Conservation (phyloP, 2,113 vertebrate genomes). For the Oncorhynchus keta region DNA sequence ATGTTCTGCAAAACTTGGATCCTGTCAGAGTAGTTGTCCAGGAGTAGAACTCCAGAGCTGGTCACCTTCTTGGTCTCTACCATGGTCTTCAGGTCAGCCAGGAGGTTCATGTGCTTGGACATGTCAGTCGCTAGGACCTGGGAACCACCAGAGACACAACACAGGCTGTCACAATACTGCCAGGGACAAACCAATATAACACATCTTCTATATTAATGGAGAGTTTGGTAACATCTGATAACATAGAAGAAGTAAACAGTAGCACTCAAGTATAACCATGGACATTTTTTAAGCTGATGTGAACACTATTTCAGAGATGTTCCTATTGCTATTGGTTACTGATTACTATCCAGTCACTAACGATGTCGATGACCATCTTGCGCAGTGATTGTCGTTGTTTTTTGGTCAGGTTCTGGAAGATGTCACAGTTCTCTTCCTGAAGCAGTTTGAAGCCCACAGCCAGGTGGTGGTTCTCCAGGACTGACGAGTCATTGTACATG, state of each 20-base stretch:
- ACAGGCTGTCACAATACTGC: neutral
- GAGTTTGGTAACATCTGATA: too few relatives aligned
- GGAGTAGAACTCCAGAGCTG: constrained; percentile 94
- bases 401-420: constrained; percentile 99
- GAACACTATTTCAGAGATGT: too few relatives aligned
- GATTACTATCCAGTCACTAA: constrained; percentile 70
- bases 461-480: constrained; percentile 97
- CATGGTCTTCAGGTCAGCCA: constrained; percentile 98
- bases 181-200: neutral
- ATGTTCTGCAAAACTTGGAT: constrained; percentile 99
- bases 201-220: too few relatives aligned
- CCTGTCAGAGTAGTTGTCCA: constrained; percentile 98
- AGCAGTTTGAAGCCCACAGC: constrained; percentile 98
- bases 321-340: neutral
- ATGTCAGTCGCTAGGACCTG: constrained; percentile 98
- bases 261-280: too few relatives aligned
- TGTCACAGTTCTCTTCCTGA: constrained; percentile 99
- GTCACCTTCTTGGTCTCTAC: constrained; percentile 99
- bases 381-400: constrained; percentile 97
- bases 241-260: too few relatives aligned
- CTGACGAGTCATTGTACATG: constrained; percentile 99
- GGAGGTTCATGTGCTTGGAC: constrained; percentile 98
- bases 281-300: too few relatives aligned
- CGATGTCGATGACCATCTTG: constrained; percentile 99
- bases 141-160: constrained; percentile 23